Percentiles rank a stretch among this genome's conserved stretches.
These are phyloP conservation scores for Malurus melanocephalus DNA, from an alignment of 2,113 vertebrate genomes.

Conservation along the genomic window DNA sequence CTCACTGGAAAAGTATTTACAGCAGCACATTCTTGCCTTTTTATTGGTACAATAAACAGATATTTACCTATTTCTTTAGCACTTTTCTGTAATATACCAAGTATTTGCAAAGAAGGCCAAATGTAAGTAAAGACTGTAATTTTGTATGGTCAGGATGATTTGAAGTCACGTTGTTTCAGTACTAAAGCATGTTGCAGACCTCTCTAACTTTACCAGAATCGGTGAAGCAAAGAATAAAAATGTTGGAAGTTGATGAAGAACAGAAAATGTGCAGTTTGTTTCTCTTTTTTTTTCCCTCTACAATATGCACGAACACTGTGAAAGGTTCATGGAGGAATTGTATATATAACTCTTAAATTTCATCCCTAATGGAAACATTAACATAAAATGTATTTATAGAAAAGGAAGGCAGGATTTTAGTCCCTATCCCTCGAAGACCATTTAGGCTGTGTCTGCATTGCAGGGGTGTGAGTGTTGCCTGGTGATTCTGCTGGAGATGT, in stretches of 20 bases:
- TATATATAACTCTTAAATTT: neutral
- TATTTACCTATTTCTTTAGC: neutral
- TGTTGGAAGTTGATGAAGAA: neutral
- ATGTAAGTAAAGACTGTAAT: neutral
- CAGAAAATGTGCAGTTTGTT: neutral
- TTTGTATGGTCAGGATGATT: neutral
- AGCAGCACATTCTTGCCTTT: neutral
- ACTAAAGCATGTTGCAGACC: neutral
- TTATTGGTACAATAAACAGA: neutral
- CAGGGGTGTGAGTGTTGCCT: neutral
- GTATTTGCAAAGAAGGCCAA: neutral
- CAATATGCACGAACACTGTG: neutral
- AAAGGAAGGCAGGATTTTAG: neutral
- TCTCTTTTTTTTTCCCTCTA: neutral
- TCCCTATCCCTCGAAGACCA: neutral
- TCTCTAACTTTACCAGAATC: neutral
- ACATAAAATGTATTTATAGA: neutral
- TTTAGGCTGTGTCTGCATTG: neutral
- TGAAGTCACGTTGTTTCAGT: neutral
- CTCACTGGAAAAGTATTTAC: neutral
- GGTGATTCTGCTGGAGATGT: neutral
- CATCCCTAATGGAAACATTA: neutral
- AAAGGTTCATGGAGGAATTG: neutral
- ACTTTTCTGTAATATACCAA: neutral
- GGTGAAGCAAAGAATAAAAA: constrained; percentile 2